Evolutionary conservation across 2,888 invertebrate species (phyloP).

Genomic region (Dynastes hyllus): DNA sequence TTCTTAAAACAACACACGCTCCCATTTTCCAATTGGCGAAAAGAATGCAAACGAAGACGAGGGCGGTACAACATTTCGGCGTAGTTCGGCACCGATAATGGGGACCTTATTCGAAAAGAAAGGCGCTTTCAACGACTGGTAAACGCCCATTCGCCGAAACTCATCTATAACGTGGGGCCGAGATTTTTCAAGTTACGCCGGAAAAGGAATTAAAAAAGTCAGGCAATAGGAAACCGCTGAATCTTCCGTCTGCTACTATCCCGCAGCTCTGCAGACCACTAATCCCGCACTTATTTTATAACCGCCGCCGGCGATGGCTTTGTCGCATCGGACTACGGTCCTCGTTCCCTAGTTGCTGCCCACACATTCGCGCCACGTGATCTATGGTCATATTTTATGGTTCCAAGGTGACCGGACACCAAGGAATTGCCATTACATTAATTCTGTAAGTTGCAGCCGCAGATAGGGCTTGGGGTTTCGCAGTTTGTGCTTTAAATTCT

Average conservation of each 20-base stretch:
- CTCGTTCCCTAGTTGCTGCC: background rate
- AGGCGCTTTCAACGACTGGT: conserved; percentile 26
- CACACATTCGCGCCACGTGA: conserved; percentile 6
- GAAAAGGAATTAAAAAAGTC: conserved; percentile 41
- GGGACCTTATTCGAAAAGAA: conserved; percentile 9
- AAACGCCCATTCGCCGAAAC: conserved; percentile 35
- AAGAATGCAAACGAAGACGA: background rate
- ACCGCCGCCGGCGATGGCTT: conserved; percentile 41
- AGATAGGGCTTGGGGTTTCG: background rate
- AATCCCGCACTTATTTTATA: conserved; percentile 45
- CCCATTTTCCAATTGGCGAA: conserved; percentile 1
- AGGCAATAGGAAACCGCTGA: conserved; percentile 45
- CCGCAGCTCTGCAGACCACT: conserved; percentile 39
- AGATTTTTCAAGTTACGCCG: conserved; percentile 37
- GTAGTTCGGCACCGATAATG: conserved; percentile 5
- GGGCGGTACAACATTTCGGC: background rate
- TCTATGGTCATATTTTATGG: conserved; percentile 2
- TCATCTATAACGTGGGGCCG: conserved; percentile 24
- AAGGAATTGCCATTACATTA: conserved; percentile 36
- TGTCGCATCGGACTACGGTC: conserved; percentile 21
- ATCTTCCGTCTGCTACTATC: conserved; percentile 27
- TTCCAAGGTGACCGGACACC: conserved; percentile 7
- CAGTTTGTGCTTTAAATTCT: conserved; percentile 7
- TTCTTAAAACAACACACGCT: conserved; percentile 37
- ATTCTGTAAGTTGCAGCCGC: conserved; percentile 20